phyloP scores from a whole-genome alignment of 2,888 invertebrate species.

The Marasmarcha lunaedactyla region DNA sequence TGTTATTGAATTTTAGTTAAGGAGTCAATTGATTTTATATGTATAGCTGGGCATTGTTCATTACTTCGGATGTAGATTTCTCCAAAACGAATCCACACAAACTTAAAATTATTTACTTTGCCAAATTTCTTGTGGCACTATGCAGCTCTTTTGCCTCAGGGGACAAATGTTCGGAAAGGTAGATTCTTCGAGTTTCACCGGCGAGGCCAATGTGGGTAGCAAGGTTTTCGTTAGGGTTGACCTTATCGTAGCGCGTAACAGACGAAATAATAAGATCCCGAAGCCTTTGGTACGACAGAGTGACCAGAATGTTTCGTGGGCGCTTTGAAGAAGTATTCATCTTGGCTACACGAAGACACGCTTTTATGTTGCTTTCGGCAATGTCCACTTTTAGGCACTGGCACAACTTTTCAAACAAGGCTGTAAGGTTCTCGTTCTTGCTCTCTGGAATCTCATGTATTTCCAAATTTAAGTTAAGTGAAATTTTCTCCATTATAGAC shows the following conservation, averaged over 20 bases:
- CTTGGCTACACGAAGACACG: slow-evolving; percentile 11
- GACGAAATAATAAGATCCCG: too few relatives aligned
- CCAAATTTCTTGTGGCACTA: neutral
- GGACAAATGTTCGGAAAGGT: slow-evolving; percentile 10
- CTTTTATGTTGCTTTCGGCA: slow-evolving; percentile 5
- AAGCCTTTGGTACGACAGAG: slow-evolving; percentile 1
- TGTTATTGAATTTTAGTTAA: neutral
- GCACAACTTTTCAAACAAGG: slow-evolving; percentile 10
- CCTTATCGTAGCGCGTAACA: too few relatives aligned
- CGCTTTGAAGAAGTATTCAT: too few relatives aligned
- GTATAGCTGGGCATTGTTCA: slow-evolving; percentile 1
- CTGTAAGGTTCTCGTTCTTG: too few relatives aligned
- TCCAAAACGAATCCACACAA: slow-evolving; percentile 8
- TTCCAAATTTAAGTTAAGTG: too few relatives aligned
- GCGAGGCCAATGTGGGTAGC: neutral
- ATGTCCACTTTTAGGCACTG: slow-evolving; percentile 5
- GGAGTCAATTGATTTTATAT: slow-evolving; percentile 1
- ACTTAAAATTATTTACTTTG: slow-evolving; percentile 5
- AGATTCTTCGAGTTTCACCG: slow-evolving; percentile 4
- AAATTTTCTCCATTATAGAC: too few relatives aligned
- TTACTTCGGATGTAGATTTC: slow-evolving; percentile 5
- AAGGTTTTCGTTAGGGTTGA: neutral
- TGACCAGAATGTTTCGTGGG: slow-evolving; percentile 6
- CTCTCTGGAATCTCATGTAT: too few relatives aligned
- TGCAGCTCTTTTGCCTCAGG: slow-evolving; percentile 8